Evolutionary conservation across 2,797 vertebrate species (phyloP).

Genomic region (Alauda arvensis): DNA sequence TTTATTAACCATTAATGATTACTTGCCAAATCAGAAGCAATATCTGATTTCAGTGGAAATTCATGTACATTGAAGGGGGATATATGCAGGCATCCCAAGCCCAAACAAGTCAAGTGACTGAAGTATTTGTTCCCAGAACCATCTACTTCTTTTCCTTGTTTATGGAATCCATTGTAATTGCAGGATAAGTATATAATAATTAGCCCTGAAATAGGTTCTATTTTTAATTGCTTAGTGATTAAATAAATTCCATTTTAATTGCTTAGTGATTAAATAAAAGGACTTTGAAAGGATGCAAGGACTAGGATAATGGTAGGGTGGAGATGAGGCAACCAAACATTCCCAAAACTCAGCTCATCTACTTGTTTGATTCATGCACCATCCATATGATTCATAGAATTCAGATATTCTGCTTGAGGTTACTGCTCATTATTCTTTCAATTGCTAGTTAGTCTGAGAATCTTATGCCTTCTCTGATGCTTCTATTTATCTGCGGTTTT

Average conservation of each 20-base stretch:
- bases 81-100: slow-evolving; percentile 31
- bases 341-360: background rate
- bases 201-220: background rate
- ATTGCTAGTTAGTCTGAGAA: background rate
- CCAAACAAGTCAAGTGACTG: slow-evolving; percentile 47
- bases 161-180: background rate
- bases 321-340: background rate
- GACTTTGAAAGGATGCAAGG: background rate
- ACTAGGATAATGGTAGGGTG: background rate
- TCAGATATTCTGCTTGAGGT: background rate
- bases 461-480: background rate
- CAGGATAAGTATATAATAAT: background rate
- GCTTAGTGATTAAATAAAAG: background rate
- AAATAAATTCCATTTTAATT: background rate
- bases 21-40: slow-evolving; percentile 16
- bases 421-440: background rate
- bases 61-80: slow-evolving; percentile 13
- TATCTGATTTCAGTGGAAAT: slow-evolving; percentile 59
- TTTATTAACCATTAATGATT: slow-evolving; percentile 26
- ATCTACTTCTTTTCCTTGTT: background rate
- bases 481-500: background rate
- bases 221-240: too few species aligned
- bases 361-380: background rate
- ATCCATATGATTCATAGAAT: background rate
- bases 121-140: slow-evolving; percentile 29